Evolutionary conservation across 2,797 vertebrate species (phyloP).

Genomic region (Anas bahamensis): DNA sequence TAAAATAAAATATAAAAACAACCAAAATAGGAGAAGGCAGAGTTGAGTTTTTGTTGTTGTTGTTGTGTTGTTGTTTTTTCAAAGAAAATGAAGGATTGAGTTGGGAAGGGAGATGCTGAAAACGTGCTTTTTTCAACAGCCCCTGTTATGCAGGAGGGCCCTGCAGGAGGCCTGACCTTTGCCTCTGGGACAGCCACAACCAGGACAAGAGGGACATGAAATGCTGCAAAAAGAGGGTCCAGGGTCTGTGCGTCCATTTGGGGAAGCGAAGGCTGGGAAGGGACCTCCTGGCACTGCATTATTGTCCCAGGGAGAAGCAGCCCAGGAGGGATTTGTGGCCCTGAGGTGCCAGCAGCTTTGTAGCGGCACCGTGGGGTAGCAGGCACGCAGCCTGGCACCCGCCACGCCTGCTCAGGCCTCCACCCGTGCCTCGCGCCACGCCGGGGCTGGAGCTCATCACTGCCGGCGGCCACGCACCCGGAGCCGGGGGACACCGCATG

Average conservation of each 20-base stretch:
- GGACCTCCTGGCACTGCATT: not conserved
- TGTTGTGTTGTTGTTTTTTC: not conserved
- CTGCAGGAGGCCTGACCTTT: not conserved
- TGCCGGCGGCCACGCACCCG: not conserved
- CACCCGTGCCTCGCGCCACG: fast-evolving
- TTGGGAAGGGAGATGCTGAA: not conserved
- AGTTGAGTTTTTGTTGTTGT: not conserved
- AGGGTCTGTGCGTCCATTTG: not conserved
- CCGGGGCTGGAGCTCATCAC: not conserved
- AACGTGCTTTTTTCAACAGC: not conserved
- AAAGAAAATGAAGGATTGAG: not conserved
- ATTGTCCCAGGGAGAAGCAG: fast-evolving
- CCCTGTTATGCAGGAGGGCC: not conserved
- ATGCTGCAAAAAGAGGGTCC: not conserved
- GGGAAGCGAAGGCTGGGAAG: not conserved
- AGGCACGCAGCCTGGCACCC: fast-evolving
- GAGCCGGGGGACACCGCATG: not conserved
- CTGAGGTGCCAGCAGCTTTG: not conserved
- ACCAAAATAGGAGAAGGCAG: constrained; percentile 44
- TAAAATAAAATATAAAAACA: constrained; percentile 52
- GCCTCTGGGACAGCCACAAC: not conserved
- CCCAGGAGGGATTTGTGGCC: fast-evolving
- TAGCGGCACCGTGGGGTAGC: fast-evolving
- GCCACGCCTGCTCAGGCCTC: fast-evolving
- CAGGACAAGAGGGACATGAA: not conserved